Evolutionary conservation across 2,113 vertebrate species (phyloP).

Genomic region (Heteronetta atricapilla): DNA sequence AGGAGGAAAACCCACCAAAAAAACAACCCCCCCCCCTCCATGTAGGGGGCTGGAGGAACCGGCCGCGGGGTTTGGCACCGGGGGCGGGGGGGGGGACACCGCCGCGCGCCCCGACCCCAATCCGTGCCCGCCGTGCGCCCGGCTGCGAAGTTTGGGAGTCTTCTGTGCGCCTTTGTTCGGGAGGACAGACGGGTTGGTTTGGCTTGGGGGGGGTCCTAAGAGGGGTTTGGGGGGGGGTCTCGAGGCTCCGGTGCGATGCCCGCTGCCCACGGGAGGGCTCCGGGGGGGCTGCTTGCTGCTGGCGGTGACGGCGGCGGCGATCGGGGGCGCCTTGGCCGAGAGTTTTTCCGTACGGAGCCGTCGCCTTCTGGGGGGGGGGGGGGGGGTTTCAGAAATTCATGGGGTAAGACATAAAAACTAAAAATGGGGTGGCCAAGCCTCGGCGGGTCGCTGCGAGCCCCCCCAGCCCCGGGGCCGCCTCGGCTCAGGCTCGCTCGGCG

Average conservation of each 20-base stretch:
- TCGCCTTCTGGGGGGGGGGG: not conserved
- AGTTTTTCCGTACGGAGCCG: not conserved
- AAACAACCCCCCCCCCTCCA: too few species aligned
- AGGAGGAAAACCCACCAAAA: not conserved
- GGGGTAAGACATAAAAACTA: not conserved
- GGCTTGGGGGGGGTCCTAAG: not conserved
- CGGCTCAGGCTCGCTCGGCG: not conserved
- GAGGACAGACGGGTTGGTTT: not conserved
- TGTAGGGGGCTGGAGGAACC: conserved; percentile 31
- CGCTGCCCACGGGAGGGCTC: not conserved
- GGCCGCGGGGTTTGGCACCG: conserved; percentile 31
- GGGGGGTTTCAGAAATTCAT: not conserved
- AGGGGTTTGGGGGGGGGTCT: not conserved
- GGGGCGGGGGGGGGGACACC: not conserved
- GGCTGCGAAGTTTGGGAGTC: not conserved
- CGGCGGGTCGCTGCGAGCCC: not conserved
- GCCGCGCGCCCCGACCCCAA: not conserved
- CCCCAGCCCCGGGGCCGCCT: not conserved
- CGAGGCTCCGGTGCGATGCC: rapidly evolving
- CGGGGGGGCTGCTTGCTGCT: not conserved
- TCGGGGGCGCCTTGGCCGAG: not conserved
- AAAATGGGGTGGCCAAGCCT: not conserved
- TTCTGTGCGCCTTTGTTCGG: not conserved
- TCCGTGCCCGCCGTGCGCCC: rapidly evolving
- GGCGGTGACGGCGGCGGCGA: not conserved